These are phyloP conservation scores for Vimba vimba DNA, from an alignment of 2,113 vertebrate species.

Conservation along the genomic window DNA sequence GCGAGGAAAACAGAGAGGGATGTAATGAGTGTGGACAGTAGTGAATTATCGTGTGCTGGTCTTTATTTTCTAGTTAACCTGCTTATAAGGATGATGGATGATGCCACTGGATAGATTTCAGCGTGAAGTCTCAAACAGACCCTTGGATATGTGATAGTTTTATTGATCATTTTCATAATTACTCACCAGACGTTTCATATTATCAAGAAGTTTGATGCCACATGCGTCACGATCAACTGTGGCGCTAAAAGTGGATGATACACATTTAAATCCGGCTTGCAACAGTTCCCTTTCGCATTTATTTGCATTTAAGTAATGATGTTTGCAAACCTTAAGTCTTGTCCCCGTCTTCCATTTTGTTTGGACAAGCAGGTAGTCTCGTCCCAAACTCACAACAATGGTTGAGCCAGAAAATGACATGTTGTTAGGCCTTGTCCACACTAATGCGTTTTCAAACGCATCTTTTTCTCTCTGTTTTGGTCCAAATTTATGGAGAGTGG, in stretches of 20 bases:
- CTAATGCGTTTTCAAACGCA: too few species aligned
- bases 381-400: not conserved
- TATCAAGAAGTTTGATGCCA: not conserved
- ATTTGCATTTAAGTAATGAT: not conserved
- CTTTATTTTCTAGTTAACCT: slow-evolving; percentile 59
- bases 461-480: too few species aligned
- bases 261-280: not conserved
- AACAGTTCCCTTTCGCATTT: not conserved
- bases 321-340: not conserved
- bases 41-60: slow-evolving; percentile 59
- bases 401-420: not conserved
- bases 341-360: not conserved
- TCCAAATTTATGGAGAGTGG: too few species aligned
- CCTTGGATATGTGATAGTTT: not conserved
- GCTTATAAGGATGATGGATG: slow-evolving; percentile 62
- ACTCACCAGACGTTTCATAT: not conserved
- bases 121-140: slow-evolving; percentile 7
- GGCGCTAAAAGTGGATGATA: not conserved
- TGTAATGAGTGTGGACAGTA: slow-evolving; percentile 63
- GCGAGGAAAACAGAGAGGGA: slow-evolving; percentile 43
- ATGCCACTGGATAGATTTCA: slow-evolving; percentile 50
- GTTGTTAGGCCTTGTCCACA: too few species aligned
- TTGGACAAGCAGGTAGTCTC: not conserved
- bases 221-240: not conserved
- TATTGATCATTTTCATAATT: slow-evolving; percentile 42